These are phyloP conservation scores for Trachelus tabidus DNA, from an alignment of 2,888 invertebrate species.

Conservation along the genomic window DNA sequence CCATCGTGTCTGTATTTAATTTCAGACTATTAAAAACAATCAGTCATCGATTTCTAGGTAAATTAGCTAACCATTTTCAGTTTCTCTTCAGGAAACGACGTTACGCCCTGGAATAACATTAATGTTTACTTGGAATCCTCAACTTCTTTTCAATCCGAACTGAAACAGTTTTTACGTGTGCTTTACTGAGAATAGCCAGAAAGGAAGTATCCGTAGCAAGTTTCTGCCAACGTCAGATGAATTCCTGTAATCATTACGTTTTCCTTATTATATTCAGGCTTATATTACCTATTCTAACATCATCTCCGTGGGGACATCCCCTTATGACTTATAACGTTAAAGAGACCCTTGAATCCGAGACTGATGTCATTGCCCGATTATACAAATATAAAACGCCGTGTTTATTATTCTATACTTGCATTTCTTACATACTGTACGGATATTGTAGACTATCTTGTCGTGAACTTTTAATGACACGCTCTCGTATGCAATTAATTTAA, in stretches of 20 bases:
- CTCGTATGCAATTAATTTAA: background rate
- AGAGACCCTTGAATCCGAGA: too few species aligned
- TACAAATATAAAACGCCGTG: background rate
- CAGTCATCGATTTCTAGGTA: background rate
- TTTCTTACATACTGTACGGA: background rate
- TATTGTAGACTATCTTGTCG: background rate
- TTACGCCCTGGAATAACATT: background rate
- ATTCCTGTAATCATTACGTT: background rate
- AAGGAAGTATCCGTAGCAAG: background rate
- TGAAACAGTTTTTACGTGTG: background rate
- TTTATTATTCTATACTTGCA: background rate
- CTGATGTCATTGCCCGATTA: too few species aligned
- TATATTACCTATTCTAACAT: background rate
- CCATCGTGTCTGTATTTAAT: background rate
- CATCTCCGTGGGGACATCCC: background rate
- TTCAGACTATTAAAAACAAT: background rate
- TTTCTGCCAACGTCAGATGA: background rate
- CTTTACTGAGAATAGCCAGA: background rate
- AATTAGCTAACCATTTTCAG: background rate
- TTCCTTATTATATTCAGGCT: background rate
- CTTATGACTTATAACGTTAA: background rate
- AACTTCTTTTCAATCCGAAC: background rate
- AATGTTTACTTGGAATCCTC: background rate
- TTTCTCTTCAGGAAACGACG: background rate
- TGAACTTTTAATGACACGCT: background rate